phyloP scores from a whole-genome alignment of 2,113 vertebrate genomes.

The Petroica traversi region DNA sequence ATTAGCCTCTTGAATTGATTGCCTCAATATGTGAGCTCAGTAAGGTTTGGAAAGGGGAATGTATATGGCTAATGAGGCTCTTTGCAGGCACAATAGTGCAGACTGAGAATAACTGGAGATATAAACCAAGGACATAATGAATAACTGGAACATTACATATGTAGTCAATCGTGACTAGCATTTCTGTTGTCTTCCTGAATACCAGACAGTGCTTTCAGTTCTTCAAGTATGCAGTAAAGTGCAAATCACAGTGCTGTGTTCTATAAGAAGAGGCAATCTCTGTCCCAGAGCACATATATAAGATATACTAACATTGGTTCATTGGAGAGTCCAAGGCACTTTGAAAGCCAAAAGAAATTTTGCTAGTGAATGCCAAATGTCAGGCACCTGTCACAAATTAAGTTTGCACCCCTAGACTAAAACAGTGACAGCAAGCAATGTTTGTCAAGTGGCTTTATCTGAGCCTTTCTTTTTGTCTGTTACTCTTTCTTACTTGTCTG shows the following conservation, averaged over 20 bases:
- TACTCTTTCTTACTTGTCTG: too few species aligned
- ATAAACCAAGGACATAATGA: neutral
- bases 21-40: neutral
- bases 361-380: neutral
- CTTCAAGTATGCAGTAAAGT: neutral
- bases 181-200: neutral
- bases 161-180: neutral
- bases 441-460: neutral
- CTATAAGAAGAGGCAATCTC: neutral
- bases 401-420: neutral
- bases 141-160: rapidly evolving
- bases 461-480: neutral
- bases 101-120: neutral
- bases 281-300: neutral
- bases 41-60: neutral
- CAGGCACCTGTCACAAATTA: neutral
- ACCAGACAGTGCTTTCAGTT: neutral
- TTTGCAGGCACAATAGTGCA: neutral
- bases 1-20: neutral
- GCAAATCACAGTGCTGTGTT: neutral
- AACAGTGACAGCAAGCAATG: neutral
- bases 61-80: neutral
- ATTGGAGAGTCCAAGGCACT: neutral
- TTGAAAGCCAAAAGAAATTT: neutral
- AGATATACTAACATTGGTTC: neutral